Evolutionary conservation across 2,888 invertebrate species (phyloP).

Genomic region (Tachina lurida): DNA sequence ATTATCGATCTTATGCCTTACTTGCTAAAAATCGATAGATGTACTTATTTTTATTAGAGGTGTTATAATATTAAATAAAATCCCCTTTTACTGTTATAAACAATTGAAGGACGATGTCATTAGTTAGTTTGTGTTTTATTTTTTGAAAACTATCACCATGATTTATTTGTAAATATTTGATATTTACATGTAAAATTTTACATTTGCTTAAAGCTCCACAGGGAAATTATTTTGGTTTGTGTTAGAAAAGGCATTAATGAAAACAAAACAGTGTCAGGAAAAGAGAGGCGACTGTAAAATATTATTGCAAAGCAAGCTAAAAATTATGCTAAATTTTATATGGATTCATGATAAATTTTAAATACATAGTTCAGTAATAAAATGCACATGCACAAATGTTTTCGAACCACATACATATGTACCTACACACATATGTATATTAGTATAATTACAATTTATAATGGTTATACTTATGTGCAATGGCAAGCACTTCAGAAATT

Average conservation of each 20-base stretch:
- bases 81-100: not conserved
- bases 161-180: slow-evolving; percentile 54
- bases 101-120: not conserved
- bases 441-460: not conserved
- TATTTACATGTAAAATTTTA: slow-evolving; percentile 27
- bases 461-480: not conserved
- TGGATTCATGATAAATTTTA: slow-evolving; percentile 28
- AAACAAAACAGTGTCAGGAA: slow-evolving; percentile 2
- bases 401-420: not conserved
- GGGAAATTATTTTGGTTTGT: slow-evolving; percentile 31
- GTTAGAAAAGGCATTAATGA: not conserved
- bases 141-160: slow-evolving; percentile 26
- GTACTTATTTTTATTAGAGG: not conserved
- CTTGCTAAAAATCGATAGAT: not conserved
- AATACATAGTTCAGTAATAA: slow-evolving; percentile 15
- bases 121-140: slow-evolving; percentile 8
- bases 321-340: slow-evolving; percentile 52
- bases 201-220: slow-evolving; percentile 27
- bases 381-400: not conserved
- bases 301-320: slow-evolving; percentile 10
- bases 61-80: not conserved
- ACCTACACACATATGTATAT: not conserved
- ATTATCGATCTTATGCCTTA: too few species aligned
- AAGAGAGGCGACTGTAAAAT: not conserved
- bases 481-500: not conserved